phyloP scores from a whole-genome alignment of 2,797 vertebrate genomes.

The Sylvia borin region DNA sequence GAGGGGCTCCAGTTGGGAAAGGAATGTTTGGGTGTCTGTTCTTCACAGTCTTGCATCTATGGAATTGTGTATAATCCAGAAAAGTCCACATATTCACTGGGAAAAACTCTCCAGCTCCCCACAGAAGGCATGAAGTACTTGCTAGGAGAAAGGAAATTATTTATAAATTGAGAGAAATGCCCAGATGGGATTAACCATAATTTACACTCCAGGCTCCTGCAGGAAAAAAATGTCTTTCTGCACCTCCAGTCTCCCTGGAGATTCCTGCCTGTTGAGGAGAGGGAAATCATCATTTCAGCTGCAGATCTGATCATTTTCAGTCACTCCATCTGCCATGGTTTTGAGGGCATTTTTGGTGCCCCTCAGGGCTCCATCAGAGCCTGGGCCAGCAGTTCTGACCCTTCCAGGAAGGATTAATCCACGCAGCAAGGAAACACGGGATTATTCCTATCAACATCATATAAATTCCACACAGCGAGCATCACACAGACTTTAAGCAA shows the following conservation, averaged over 20 bases:
- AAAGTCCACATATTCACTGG: background rate
- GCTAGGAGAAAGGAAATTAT: background rate
- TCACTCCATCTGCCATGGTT: background rate
- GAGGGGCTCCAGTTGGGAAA: background rate
- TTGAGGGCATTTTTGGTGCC: background rate
- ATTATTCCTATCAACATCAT: background rate
- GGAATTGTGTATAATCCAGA: background rate
- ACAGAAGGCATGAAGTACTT: background rate
- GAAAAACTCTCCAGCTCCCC: background rate
- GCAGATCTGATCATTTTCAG: background rate
- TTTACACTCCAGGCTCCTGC: background rate
- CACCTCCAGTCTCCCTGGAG: background rate
- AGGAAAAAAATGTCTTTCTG: background rate
- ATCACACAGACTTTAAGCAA: background rate
- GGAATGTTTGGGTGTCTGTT: background rate
- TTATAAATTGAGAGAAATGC: background rate
- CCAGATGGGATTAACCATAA: background rate
- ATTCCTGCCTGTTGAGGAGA: background rate
- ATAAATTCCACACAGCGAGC: background rate
- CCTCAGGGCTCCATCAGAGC: background rate
- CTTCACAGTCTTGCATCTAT: background rate
- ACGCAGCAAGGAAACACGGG: background rate
- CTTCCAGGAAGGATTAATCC: background rate
- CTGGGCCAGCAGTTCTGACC: accelerated
- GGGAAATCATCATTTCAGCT: background rate